Base-by-base conservation (phyloP, 2,888 invertebrate genomes). In the Amphipyra tragopoginis region DNA sequence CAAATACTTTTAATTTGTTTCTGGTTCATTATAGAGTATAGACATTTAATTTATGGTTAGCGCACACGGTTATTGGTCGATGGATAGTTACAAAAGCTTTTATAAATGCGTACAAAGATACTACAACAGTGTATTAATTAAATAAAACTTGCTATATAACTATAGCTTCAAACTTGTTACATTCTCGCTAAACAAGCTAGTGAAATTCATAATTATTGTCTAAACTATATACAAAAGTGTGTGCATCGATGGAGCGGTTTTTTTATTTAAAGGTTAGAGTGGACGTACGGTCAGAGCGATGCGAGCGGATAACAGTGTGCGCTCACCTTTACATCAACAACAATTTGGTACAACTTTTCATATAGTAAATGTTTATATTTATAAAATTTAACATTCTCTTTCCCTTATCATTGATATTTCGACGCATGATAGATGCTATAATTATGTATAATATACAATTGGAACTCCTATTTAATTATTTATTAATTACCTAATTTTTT, bases 401-500 rank as follows among this genome's bases (percentile, higher is more conserved):
- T 68, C 36, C 56, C 70, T 70, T 70, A 75, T 74, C 60, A 72
- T 70, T 72, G 79, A 83, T 86, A 90, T 84, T 85, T 84, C 77
- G 85, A 88, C 84, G 87, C 84, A 78, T 71, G 80, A 86, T 88
- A 87, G 87, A 86, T 86, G 87, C 88, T 86, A 89, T 90, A 90
- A 88, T 90, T 92, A 93, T 89, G 89, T 92, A 91, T 93, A 93
- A 91, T 93, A 93, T 91, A 93, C 93, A 94, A 94, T 94, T 95
- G 94, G 93, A 94, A 91, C 94, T 95, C 94, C 95, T 95, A 95
- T 92, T 71, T 71, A 71, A 71, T 91, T 82, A 83, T 92, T 90
- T 90, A 92, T 92, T 93, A 92, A 92, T 93, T 92, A 94, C 89
- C 93, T 95, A 94, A 92, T 90, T 91, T 87, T 84, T 85, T n/a